Percentiles rank a stretch among this genome's conserved stretches.
Evolutionary conservation across 2,797 vertebrate genomes (phyloP).

Genomic region (Ara ararauna): DNA sequence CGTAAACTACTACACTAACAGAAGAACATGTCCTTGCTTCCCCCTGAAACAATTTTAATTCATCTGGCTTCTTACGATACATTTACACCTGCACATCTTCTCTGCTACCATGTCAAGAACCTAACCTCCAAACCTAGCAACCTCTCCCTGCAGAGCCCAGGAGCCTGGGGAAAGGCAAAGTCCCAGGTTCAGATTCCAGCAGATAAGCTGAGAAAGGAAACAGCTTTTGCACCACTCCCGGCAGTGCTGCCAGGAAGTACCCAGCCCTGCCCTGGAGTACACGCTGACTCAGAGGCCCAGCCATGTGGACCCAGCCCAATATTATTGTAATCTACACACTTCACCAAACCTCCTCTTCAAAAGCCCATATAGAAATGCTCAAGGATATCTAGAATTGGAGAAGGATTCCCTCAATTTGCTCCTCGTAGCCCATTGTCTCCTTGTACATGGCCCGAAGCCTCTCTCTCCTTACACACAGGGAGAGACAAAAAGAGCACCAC

Average conservation of each 20-base stretch:
- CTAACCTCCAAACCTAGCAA: not conserved
- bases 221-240: not conserved
- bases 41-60: not conserved
- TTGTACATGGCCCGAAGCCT: rapidly evolving
- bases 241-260: not conserved
- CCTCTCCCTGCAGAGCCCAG: not conserved
- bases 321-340: not conserved
- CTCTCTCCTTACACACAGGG: not conserved
- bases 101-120: not conserved
- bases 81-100: not conserved
- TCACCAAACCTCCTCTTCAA: not conserved
- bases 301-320: not conserved
- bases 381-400: not conserved
- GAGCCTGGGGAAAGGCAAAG: not conserved
- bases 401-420: not conserved
- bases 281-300: not conserved
- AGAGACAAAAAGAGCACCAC: not conserved
- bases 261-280: not conserved
- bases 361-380: not conserved
- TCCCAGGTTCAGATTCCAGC: not conserved
- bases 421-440: not conserved
- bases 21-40: not conserved
- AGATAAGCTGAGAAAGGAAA: not conserved
- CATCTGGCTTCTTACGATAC: not conserved
- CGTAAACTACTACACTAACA: not conserved